These are phyloP conservation scores for Acleris holmiana DNA, from an alignment of 2,888 invertebrate genomes.

Conservation along the genomic window DNA sequence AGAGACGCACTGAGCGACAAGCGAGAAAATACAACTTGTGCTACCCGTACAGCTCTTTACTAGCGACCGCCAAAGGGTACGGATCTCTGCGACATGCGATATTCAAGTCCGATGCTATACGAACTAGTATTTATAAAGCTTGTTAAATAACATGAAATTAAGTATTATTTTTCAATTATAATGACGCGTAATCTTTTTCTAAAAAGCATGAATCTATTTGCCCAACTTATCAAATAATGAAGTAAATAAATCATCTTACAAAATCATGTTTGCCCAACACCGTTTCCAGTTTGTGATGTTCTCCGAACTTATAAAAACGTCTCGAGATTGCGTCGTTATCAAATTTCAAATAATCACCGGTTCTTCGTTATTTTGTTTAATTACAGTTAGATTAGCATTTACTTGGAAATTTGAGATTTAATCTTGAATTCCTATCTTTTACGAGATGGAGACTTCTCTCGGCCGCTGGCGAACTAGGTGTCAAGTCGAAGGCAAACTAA, in stretches of 20 bases:
- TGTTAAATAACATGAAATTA: too few relatives aligned
- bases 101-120: too few relatives aligned
- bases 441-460: not conserved
- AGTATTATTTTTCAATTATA: not conserved
- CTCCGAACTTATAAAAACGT: constrained; percentile 26
- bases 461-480: too few relatives aligned
- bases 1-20: too few relatives aligned
- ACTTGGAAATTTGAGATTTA: constrained; percentile 25
- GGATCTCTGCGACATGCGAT: too few relatives aligned
- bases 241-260: not conserved
- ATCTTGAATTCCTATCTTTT: constrained; percentile 23
- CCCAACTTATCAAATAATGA: not conserved
- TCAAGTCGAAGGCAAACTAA: too few relatives aligned
- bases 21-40: too few relatives aligned
- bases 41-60: too few relatives aligned
- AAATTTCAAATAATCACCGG: constrained; percentile 29
- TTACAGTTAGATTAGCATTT: constrained; percentile 35
- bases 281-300: constrained; percentile 18
- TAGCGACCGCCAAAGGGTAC: too few relatives aligned
- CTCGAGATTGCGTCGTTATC: constrained; percentile 20
- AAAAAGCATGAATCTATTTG: constrained; percentile 2
- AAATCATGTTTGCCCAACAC: constrained; percentile 16
- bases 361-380: constrained; percentile 32
- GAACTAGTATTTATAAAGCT: too few relatives aligned
- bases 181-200: not conserved